These are phyloP conservation scores for Dascyllus trimaculatus DNA, from an alignment of 2,113 vertebrate genomes.

Conservation along the genomic window DNA sequence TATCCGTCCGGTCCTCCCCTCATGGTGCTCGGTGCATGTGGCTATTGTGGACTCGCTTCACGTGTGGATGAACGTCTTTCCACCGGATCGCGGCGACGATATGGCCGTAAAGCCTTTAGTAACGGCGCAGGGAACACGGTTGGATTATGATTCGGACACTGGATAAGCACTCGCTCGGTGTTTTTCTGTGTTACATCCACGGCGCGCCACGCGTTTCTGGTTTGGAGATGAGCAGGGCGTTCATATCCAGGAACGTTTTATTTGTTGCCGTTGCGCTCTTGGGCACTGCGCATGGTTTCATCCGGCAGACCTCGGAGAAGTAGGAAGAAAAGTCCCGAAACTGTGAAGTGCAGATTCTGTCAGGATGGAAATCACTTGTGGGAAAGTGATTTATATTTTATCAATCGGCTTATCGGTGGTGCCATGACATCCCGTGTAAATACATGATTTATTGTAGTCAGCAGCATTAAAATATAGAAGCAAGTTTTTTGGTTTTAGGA, in stretches of 20 bases:
- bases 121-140: slow-evolving; percentile 28
- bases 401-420: neutral
- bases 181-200: slow-evolving; percentile 16
- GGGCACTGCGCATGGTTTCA: slow-evolving; percentile 63
- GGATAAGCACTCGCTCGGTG: slow-evolving; percentile 7
- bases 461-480: too few species aligned
- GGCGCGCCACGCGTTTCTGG: slow-evolving; percentile 67
- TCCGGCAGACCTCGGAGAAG: slow-evolving; percentile 31
- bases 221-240: slow-evolving; percentile 50
- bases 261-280: slow-evolving; percentile 72
- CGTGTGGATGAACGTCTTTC: slow-evolving; percentile 46
- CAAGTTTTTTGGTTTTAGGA: too few species aligned
- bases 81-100: slow-evolving; percentile 32
- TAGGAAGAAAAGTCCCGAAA: slow-evolving; percentile 46
- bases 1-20: slow-evolving; percentile 55
- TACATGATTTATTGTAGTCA: neutral
- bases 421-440: neutral
- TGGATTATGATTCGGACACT: slow-evolving; percentile 26
- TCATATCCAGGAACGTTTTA: slow-evolving; percentile 46
- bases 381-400: neutral
- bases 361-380: neutral
- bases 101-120: slow-evolving; percentile 51
- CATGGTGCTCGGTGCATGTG: slow-evolving; percentile 75
- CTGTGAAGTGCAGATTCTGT: neutral
- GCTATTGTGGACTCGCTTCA: slow-evolving; percentile 59